Evolutionary conservation across 1,140 invertebrate genomes (phyloP), one percentile per base, ranked within the genome.

Genomic region (Diachasmimorpha longicaudata): DNA sequence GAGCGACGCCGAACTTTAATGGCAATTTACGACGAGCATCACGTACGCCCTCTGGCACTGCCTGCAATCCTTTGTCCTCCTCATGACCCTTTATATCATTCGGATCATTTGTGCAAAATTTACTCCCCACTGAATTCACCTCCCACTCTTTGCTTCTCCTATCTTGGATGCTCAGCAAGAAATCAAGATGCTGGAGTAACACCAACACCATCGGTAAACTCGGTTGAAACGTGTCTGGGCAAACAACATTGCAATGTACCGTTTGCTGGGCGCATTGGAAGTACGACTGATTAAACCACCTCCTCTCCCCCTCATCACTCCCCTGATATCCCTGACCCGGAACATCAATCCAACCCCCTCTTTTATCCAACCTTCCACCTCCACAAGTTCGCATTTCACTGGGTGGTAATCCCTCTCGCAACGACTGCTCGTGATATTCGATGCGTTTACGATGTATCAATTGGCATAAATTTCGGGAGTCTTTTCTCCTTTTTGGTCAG

Each of bases 1-100:
- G 42, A 55, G 48, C 44, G 25, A 72, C 48, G 70, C 52, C 70
- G 25, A 72, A 72, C 70, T 72, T 72, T 72, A 72, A 72, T 72
- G 70, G 70, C 48, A 72, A 72, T 72, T 72, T 72, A 72, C 46
- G 70, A 25, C 5, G 9, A 58, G 68, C 23, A 70, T 46, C 44
- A 58, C 70, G 70, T 72, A 37, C 70, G 25, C 31, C 31, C 16
- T 14, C 52, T 72, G 25, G 46, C 36, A 66, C 11, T 55, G 14
- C 19, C 58, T 25, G 4, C 25, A 25, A 0, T 66, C 25, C 25
- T 66, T 66, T 66, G 21, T 0, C 4, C 25, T 66, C 25, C 25
- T 66, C 25, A 11, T 31, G 14, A 55, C 48, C 48, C n/a, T 55
- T 21, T 21, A 55, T 55, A 55, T 55, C 48, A 55, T 55, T 55